Base-by-base conservation (phyloP, 1,140 invertebrate species). In the Drosophila setifemur region DNA sequence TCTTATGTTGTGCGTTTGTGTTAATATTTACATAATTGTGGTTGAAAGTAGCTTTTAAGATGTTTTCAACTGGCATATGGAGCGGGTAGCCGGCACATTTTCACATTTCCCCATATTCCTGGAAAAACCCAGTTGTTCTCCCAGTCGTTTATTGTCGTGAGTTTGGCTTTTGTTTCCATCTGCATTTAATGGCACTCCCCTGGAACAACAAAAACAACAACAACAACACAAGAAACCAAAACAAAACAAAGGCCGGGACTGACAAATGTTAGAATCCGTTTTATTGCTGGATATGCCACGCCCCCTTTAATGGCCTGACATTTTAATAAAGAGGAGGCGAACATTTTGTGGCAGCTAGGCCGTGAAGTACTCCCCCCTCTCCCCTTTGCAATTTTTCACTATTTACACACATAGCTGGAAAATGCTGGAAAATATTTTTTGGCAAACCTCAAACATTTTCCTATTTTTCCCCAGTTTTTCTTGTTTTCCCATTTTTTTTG, bases 21-120 rank as follows among this genome's bases (percentile, higher is more conserved):
- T 77, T 77, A 79, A 85, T 85, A 85, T 85, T 85, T 86, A 86
- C 81, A 85, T 86, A 85, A 85, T 86, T 85, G 79, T 79, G 79
- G 79, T 75, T 85, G 69, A 78, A 76, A 85, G 79, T 85, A 85
- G 81, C 79, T 85, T 79, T 86, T 85, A 85, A 85, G 81, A 85
- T 85, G 81, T 85, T 85, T 81, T 86, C 74, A 79, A 75, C 81
- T 74, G 70, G 37, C 50, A 78, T 64, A 55, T 73, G 54, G 43
- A 55, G 53, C 49, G 33, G 33, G 25, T 4, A 43, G 23, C n/a
- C n/a, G 45, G 39, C 37, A 14, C 37, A 55, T 55, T 33, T 67
- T 18, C 35, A 3, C 16, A 18, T 2, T 11, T 6, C 18, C n/a
- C 9, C 39, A n/a, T 31, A 8, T 31, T 11, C 12, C n/a, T n/a